A percentile compares a stretch with the other conserved stretches of the same genome.
These are phyloP conservation scores for Drosophila mauritiana DNA, from an alignment of 1,140 invertebrate species.

Conservation along the genomic window DNA sequence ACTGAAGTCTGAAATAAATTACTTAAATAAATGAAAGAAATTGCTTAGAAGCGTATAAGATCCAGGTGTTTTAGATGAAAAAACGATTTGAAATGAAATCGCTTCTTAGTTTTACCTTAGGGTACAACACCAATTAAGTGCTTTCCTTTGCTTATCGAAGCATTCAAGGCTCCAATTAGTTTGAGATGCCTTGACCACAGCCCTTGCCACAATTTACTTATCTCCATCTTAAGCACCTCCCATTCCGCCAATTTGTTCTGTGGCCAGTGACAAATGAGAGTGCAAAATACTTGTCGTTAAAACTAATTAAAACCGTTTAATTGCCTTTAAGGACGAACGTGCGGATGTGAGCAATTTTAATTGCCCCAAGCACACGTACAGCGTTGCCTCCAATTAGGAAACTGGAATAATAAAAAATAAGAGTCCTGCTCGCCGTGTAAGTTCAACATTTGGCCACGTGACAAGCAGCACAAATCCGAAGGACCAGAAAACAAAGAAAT, in stretches of 20 bases:
- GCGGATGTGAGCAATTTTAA: constrained; percentile 55
- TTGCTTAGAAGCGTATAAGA: too few species aligned
- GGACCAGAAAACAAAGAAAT: constrained; percentile 13
- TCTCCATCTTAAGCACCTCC: constrained; percentile 21
- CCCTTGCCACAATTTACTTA: constrained; percentile 4
- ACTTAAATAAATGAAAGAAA: too few species aligned
- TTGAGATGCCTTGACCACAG: constrained; percentile 12
- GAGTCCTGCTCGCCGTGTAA: constrained; percentile 1
- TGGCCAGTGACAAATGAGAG: constrained; percentile 39
- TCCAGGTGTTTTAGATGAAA: too few species aligned
- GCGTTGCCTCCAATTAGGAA: constrained; percentile 39
- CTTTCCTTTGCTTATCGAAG: not conserved
- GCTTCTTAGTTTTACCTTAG: too few species aligned
- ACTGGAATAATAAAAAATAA: constrained; percentile 35
- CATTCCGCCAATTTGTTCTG: constrained; percentile 5
- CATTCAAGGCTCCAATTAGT: not conserved
- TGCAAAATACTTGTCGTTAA: constrained; percentile 60
- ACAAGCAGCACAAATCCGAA: constrained; percentile 30
- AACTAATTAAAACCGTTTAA: constrained; percentile 63
- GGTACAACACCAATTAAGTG: not conserved
- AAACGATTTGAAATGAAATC: too few species aligned
- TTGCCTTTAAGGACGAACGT: constrained; percentile 55
- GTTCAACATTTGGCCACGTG: constrained; percentile 46
- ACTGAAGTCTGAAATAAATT: not conserved
- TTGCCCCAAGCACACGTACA: constrained; percentile 38